A percentile compares a stretch with the other conserved stretches of the same genome.
Conservation (phyloP, 1,140 invertebrate genomes). For the Drosophila varians region DNA sequence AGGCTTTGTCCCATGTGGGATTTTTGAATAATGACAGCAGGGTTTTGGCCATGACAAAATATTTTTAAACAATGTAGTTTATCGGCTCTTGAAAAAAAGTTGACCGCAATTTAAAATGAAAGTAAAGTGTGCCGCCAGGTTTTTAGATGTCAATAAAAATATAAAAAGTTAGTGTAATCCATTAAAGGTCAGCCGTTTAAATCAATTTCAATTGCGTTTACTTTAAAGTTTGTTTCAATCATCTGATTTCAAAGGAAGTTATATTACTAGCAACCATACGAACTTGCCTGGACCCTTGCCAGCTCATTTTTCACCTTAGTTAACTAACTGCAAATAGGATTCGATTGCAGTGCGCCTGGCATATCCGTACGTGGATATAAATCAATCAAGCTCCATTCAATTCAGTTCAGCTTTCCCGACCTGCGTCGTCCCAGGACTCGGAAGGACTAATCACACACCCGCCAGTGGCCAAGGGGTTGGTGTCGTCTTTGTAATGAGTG, state of each 20-base stretch:
- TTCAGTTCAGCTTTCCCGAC: constrained; percentile 1
- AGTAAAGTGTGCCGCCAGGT: background rate
- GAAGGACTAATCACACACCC: constrained; percentile 36
- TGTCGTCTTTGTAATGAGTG: constrained; percentile 60
- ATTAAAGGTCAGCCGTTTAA: too few species aligned
- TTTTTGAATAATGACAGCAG: constrained; percentile 30
- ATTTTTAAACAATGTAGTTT: constrained; percentile 16
- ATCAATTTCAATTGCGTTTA: background rate
- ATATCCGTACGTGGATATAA: constrained; percentile 44
- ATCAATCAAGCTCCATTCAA: constrained; percentile 44
- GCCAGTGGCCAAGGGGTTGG: constrained; percentile 5
- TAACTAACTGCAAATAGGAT: constrained; percentile 46
- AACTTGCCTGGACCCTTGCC: constrained; percentile 42
- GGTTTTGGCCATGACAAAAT: constrained; percentile 5
- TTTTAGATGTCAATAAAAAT: background rate
- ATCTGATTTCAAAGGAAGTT: background rate
- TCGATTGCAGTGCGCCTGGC: constrained; percentile 22
- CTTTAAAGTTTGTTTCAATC: background rate
- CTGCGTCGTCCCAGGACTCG: background rate
- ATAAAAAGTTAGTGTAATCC: too few species aligned
- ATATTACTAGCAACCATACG: constrained; percentile 2
- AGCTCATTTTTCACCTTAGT: constrained; percentile 59
- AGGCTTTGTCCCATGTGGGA: constrained; percentile 32
- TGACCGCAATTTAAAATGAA: constrained; percentile 16
- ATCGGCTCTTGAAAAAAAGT: background rate